Percentiles rank a stretch among this genome's conserved stretches.
These are phyloP conservation scores for Agonum fuliginosum DNA, from an alignment of 2,888 invertebrate species.

Conservation along the genomic window DNA sequence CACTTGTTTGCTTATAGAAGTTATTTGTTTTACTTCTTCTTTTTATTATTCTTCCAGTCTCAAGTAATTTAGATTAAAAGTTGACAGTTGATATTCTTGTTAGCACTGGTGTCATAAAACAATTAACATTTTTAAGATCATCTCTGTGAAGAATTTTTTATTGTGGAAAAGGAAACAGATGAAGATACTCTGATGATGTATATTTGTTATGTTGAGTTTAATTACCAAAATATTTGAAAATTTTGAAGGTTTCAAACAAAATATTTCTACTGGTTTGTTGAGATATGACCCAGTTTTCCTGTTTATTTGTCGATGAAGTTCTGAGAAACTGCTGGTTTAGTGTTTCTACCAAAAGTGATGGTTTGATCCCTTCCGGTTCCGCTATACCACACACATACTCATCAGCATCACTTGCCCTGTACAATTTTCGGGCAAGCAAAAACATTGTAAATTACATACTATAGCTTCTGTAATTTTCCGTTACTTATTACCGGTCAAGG, in stretches of 20 bases:
- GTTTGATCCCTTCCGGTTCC: constrained; percentile 48
- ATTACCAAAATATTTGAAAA: constrained; percentile 36
- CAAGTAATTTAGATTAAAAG: constrained; percentile 40
- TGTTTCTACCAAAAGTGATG: constrained; percentile 36
- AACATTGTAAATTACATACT: too few relatives aligned
- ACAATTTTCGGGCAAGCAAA: too few relatives aligned
- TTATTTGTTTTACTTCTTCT: constrained; percentile 41
- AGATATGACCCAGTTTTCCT: constrained; percentile 46
- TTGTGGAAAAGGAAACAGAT: not conserved
- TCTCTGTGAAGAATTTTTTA: not conserved
- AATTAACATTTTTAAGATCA: constrained; percentile 30
- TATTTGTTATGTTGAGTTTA: constrained; percentile 39
- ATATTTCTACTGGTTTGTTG: constrained; percentile 36
- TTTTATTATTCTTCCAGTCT: constrained; percentile 30
- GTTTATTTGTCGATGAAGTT: constrained; percentile 46
- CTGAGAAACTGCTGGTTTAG: constrained; percentile 39
- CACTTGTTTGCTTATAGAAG: constrained; percentile 36
- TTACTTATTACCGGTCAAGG: too few relatives aligned
- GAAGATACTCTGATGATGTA: not conserved
- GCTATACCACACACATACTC: constrained; percentile 37
- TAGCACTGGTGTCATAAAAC: constrained; percentile 30
- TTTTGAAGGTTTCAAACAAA: not conserved
- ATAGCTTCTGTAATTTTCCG: too few relatives aligned
- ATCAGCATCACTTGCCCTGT: too few relatives aligned
- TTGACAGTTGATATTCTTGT: constrained; percentile 40